These are phyloP conservation scores for Cyrtodaria siliqua DNA, from an alignment of 2,888 invertebrate species.

Conservation along the genomic window DNA sequence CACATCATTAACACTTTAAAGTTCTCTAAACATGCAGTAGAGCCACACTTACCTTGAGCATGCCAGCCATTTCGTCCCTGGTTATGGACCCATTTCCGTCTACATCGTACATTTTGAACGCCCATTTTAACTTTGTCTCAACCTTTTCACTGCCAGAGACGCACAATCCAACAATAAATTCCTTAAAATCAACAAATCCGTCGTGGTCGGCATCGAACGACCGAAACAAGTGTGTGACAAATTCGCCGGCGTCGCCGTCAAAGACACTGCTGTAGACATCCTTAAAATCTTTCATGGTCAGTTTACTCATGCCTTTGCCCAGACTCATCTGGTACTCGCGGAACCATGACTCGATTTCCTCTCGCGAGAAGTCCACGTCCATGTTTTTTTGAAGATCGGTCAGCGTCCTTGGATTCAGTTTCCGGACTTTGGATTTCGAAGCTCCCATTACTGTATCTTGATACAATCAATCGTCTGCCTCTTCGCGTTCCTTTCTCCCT, in stretches of 20 bases:
- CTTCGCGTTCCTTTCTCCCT: not conserved
- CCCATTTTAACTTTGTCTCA: conserved; percentile 67
- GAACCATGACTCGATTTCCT: conserved; percentile 66
- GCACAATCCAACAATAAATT: conserved; percentile 59
- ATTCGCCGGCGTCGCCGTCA: conserved; percentile 45
- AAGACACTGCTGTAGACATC: conserved; percentile 52
- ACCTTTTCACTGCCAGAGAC: conserved; percentile 53
- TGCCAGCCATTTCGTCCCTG: conserved; percentile 63
- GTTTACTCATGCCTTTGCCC: conserved; percentile 25
- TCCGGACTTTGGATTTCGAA: conserved; percentile 49
- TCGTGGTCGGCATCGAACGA: conserved; percentile 52
- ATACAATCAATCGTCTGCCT: not conserved
- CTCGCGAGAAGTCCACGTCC: conserved; percentile 58
- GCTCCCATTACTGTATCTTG: conserved; percentile 40
- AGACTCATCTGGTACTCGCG: conserved; percentile 47
- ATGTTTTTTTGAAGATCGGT: conserved; percentile 55
- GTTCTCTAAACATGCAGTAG: no score
- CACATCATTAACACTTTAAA: no score
- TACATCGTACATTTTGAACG: conserved; percentile 70
- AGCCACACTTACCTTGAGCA: conserved; percentile 56
- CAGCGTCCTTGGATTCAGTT: conserved; percentile 60
- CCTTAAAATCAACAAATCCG: conserved; percentile 59
- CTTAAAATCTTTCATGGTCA: conserved; percentile 47
- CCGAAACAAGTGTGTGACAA: conserved; percentile 50
- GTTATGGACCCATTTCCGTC: conserved; percentile 68